Base-by-base conservation (phyloP, 2,797 vertebrate genomes). In the Lutjanus argentimaculatus region DNA sequence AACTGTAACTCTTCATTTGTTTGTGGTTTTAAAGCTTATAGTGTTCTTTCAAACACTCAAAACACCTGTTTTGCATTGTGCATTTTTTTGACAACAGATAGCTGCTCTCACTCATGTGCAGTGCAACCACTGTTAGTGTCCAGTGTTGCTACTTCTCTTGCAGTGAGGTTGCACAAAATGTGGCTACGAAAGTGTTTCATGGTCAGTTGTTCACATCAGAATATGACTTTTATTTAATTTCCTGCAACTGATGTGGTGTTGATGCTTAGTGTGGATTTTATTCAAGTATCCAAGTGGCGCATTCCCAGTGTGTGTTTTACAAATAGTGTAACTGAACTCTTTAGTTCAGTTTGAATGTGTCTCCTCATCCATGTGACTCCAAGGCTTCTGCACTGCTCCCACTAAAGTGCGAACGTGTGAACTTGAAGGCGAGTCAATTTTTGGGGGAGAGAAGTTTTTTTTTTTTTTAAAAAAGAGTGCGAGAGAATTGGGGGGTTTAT, bases 331-430 rank as follows among this genome's bases (percentile, higher is more conserved):
- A 72, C 68, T 17, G 16, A 79, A 66, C 59, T 51, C 30, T 40
- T 45, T 36, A 51, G 59, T 59, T 64, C 64, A 63, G 49, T 62
- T 67, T 25, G 13, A 72, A 75, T 21, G 55, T 61, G 52, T 61
- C 59, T 78, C 68, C 40, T 81, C 21, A 8, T 56, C 72, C 22
- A 12, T 46, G 22, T 65, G 48, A 74, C 77, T 72, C 58, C 13
- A 6, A 69, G 55, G 69, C 70, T 59, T 75, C 63, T 67, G 55
- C 68, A 12, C 69, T 15, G 72, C 82, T 88, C 67, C 83, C 53
- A 82, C 51, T 72, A 84, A 90, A 79, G 92, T 92, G 93, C 88
- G 89, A 93, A 94, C 22, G 79, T 94, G 93, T 94, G 91, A 93
- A 90, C 85, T 79, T 82, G 73, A 86, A 89, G 72, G 73, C 45